Conservation (phyloP, 2,113 vertebrate species). For the Malurus cyaneus region DNA sequence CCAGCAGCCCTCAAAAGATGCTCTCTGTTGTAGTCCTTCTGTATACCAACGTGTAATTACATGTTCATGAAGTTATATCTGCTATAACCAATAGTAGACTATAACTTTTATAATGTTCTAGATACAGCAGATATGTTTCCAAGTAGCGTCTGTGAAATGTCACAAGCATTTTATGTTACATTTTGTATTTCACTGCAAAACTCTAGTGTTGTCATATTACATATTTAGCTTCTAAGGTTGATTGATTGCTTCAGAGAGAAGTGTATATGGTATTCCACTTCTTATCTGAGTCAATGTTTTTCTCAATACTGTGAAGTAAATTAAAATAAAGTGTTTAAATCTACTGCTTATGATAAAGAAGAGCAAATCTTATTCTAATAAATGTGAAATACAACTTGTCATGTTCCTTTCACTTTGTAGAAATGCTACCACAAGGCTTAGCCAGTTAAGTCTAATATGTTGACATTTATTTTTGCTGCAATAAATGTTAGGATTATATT, state of each 20-base stretch:
- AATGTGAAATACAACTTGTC: constrained; percentile 79
- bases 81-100: neutral
- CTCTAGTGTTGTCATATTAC: constrained; percentile 57
- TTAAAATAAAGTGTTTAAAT: constrained; percentile 82
- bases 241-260: constrained; percentile 67
- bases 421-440: constrained; percentile 79
- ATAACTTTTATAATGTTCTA: neutral
- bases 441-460: constrained; percentile 82
- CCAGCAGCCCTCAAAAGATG: neutral
- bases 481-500: constrained; percentile 86
- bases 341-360: constrained; percentile 79
- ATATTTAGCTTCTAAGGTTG: constrained; percentile 69
- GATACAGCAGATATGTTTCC: neutral
- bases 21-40: neutral
- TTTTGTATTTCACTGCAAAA: constrained; percentile 51
- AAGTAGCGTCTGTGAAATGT: neutral
- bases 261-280: constrained; percentile 52
- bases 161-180: constrained; percentile 43
- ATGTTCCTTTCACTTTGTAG: constrained; percentile 76
- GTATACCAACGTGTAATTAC: neutral
- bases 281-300: constrained; percentile 73
- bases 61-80: neutral
- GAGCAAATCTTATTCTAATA: constrained; percentile 77
- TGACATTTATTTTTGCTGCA: constrained; percentile 84
- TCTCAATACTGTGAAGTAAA: constrained; percentile 70